These are phyloP conservation scores for Colossoma macropomum DNA, from an alignment of 2,113 vertebrate genomes.

Conservation along the genomic window DNA sequence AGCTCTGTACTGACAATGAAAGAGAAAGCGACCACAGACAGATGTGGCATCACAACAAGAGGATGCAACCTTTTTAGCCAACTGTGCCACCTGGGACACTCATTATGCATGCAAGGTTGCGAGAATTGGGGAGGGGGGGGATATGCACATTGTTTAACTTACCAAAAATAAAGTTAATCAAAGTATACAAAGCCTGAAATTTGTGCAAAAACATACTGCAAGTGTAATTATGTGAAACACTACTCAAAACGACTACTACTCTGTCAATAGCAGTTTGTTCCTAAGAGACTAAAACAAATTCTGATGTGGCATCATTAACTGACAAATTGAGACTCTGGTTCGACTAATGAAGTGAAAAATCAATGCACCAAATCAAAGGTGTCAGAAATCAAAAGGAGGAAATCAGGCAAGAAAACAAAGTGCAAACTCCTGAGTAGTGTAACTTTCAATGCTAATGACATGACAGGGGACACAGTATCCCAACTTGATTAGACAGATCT, in stretches of 20 bases:
- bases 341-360: constrained; percentile 51
- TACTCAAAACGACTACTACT: constrained; percentile 8
- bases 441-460: constrained; percentile 45
- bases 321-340: constrained; percentile 41
- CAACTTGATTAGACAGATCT: constrained; percentile 44
- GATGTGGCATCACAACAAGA: background rate
- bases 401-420: constrained; percentile 16
- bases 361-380: constrained; percentile 45
- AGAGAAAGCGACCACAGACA: background rate
- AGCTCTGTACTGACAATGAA: background rate
- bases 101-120: constrained; percentile 12
- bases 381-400: constrained; percentile 41
- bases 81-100: background rate
- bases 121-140: background rate
- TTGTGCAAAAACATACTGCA: background rate
- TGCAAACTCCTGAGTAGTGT: constrained; percentile 3
- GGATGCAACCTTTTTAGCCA: background rate
- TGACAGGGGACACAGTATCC: constrained; percentile 30
- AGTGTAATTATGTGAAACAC: background rate
- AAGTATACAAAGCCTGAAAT: background rate
- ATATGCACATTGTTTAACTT: background rate
- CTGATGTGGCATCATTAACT: constrained; percentile 46
- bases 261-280: constrained; percentile 32
- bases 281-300: constrained; percentile 32
- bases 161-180: background rate